Percentiles rank a stretch among this genome's conserved stretches.
Evolutionary conservation across 2,797 vertebrate species (phyloP).

Genomic region (Sus cebifrons): DNA sequence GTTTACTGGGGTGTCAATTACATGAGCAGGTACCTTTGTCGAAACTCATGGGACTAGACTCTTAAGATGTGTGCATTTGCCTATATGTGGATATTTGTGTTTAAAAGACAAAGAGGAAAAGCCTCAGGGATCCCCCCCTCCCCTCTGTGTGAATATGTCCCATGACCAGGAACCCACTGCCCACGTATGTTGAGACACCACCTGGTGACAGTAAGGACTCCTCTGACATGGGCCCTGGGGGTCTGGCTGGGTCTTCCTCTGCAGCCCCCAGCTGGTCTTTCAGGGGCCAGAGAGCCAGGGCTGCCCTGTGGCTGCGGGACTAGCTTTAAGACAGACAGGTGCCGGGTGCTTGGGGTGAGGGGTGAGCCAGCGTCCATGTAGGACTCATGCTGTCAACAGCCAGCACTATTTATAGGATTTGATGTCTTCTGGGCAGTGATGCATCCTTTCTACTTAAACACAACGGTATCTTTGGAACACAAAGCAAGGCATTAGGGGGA

Average conservation of each 20-base stretch:
- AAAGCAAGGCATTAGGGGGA: background rate
- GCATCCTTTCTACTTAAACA: background rate
- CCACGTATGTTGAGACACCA: background rate
- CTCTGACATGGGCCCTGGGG: background rate
- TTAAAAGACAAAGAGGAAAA: background rate
- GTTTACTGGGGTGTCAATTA: background rate
- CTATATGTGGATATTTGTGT: background rate
- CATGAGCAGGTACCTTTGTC: fast-evolving
- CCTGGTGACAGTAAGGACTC: background rate
- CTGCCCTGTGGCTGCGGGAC: no score
- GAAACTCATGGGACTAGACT: fast-evolving
- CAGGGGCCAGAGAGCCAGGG: background rate
- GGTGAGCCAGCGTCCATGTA: fast-evolving
- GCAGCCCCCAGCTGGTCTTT: background rate
- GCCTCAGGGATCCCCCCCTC: background rate
- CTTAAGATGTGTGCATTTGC: background rate
- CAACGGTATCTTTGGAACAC: slow-evolving; percentile 21
- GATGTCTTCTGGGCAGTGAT: background rate
- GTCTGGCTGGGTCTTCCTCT: fast-evolving
- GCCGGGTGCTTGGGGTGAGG: background rate
- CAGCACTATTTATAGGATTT: background rate
- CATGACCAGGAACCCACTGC: fast-evolving
- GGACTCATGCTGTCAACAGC: background rate
- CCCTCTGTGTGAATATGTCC: fast-evolving
- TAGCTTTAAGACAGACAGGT: background rate